Evolutionary conservation across 1,140 invertebrate genomes (phyloP).

Genomic region (Bombus breviceps): DNA sequence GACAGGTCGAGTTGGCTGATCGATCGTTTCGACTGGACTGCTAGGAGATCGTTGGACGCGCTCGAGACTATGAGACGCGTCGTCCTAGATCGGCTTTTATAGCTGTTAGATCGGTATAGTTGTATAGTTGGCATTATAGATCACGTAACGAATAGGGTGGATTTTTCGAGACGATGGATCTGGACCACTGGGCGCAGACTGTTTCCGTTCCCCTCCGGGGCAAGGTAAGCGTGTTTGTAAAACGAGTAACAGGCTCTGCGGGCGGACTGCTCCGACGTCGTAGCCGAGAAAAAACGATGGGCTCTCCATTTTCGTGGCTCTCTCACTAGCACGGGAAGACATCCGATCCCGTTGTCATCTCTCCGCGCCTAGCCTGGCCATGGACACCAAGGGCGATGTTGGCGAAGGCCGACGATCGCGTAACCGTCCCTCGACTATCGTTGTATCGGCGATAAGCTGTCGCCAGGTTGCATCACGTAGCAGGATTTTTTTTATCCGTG

Average conservation of each 20-base stretch:
- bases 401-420: conserved; percentile 51
- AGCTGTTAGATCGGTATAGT: conserved; percentile 40
- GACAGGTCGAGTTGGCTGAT: neutral
- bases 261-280: neutral
- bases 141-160: conserved; percentile 47
- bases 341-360: conserved; percentile 65
- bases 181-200: neutral
- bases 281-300: conserved; percentile 20
- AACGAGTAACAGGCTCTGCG: conserved; percentile 52
- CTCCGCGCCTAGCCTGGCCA: conserved; percentile 34
- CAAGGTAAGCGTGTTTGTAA: conserved; percentile 70
- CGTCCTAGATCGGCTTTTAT: conserved; percentile 50
- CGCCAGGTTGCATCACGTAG: neutral
- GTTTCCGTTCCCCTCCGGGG: conserved; percentile 39
- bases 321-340: conserved; percentile 56
- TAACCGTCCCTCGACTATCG: conserved; percentile 33
- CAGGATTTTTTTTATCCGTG: neutral
- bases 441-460: neutral
- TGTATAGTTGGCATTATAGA: neutral
- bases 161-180: neutral
- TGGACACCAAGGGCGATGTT: conserved; percentile 45
- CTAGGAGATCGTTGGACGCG: conserved; percentile 9
- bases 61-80: conserved; percentile 28
- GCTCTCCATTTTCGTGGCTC: conserved; percentile 56
- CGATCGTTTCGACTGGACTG: neutral